phyloP scores from a whole-genome alignment of 2,797 vertebrate species.

The Centropyge bicolor region DNA sequence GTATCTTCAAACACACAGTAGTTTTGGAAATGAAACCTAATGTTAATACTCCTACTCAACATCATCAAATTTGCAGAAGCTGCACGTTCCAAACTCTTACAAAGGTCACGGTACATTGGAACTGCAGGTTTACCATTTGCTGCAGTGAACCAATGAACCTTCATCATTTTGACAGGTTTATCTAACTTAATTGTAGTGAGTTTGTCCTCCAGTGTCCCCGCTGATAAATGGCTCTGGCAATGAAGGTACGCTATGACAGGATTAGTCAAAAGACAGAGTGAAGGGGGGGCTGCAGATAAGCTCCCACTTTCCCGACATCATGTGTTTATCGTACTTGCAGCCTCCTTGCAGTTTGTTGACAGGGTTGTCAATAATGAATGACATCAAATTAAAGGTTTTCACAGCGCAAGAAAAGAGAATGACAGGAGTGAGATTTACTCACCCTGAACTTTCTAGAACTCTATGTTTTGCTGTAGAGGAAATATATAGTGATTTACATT shows the following conservation, averaged over 20 bases:
- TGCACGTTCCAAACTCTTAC: neutral
- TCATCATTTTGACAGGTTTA: conserved; percentile 53
- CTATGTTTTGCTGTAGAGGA: neutral
- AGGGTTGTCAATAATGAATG: conserved; percentile 3
- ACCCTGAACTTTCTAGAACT: neutral
- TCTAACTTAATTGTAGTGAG: conserved; percentile 39
- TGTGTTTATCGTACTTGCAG: conserved; percentile 9
- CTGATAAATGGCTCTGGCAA: conserved; percentile 36
- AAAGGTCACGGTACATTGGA: conserved; percentile 13
- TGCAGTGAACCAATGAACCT: conserved; percentile 5
- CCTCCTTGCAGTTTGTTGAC: neutral
- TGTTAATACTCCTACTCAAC: neutral
- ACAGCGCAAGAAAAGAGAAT: neutral
- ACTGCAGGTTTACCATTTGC: conserved; percentile 28
- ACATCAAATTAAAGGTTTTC: neutral
- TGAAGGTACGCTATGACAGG: conserved; percentile 15
- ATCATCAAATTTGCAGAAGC: neutral
- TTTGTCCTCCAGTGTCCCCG: conserved; percentile 46
- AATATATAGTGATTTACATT: neutral
- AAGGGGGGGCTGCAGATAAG: conserved; percentile 36
- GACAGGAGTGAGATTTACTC: neutral
- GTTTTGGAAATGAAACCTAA: neutral
- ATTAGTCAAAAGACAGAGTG: conserved; percentile 30
- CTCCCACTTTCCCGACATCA: neutral
- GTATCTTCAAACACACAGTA: neutral